Evolutionary conservation across 2,113 vertebrate species (phyloP).

Genomic region (Heliornis fulica): DNA sequence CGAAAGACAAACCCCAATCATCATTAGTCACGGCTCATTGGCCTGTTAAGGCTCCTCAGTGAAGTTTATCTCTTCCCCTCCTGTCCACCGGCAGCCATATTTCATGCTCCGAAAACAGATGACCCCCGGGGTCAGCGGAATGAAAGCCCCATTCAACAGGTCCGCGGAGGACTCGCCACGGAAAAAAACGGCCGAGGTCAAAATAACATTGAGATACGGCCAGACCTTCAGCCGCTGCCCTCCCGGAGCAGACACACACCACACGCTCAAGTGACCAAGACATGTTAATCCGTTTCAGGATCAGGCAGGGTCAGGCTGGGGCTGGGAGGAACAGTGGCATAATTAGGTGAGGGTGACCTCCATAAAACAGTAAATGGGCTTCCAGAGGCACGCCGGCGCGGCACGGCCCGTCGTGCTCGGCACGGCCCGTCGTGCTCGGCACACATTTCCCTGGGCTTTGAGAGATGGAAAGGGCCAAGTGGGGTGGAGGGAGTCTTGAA

Average conservation of each 20-base stretch:
- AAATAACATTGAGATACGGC: constrained; percentile 77
- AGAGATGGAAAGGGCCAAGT: fast-evolving
- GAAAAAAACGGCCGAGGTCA: constrained; percentile 76
- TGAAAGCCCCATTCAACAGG: constrained; percentile 88
- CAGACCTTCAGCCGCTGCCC: constrained; percentile 71
- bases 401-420: neutral
- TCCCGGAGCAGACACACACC: neutral
- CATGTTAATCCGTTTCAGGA: constrained; percentile 24
- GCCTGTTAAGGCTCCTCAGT: constrained; percentile 78
- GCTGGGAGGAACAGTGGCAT: constrained; percentile 31
- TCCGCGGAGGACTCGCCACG: constrained; percentile 68
- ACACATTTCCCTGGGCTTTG: fast-evolving
- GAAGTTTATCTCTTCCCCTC: constrained; percentile 78
- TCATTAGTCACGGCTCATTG: constrained; percentile 88
- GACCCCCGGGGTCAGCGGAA: constrained; percentile 83
- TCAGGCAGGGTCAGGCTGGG: constrained; percentile 37
- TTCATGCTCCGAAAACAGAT: constrained; percentile 85
- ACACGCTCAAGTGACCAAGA: constrained; percentile 21
- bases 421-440: neutral
- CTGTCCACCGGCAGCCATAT: constrained; percentile 83
- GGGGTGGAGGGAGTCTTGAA: neutral
- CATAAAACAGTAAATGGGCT: constrained; percentile 36
- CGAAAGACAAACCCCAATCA: constrained; percentile 80
- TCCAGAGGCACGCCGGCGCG: neutral
- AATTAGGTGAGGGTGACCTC: constrained; percentile 62